Percentiles rank a stretch among this genome's conserved stretches.
phyloP scores from a whole-genome alignment of 2,113 vertebrate genomes.

The Isurus oxyrinchus region DNA sequence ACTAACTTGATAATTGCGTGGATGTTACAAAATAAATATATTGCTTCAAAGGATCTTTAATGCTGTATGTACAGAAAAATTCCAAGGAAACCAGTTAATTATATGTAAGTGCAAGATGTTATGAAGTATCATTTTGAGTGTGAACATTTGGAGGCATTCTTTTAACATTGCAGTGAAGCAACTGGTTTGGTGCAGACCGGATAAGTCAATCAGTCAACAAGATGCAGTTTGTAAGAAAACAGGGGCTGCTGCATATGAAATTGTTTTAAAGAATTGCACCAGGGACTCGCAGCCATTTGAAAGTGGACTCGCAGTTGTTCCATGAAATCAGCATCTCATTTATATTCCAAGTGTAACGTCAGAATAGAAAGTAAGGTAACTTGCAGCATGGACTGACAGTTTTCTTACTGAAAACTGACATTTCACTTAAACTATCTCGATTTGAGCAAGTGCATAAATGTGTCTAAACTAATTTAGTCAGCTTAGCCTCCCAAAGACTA shows the following conservation, averaged over 20 bases:
- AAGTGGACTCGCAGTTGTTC: background rate
- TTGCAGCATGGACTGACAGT: slow-evolving; percentile 11
- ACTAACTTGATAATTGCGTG: background rate
- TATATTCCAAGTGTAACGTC: background rate
- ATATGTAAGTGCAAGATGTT: background rate
- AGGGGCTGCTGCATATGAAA: background rate
- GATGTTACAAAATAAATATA: background rate
- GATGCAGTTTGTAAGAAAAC: background rate
- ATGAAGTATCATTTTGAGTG: background rate
- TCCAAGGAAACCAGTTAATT: background rate
- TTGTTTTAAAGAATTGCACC: background rate
- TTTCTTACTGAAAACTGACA: background rate
- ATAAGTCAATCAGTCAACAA: background rate
- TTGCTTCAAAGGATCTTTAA: background rate
- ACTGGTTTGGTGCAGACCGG: background rate
- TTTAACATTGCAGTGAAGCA: background rate
- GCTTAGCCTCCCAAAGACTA: slow-evolving; percentile 33
- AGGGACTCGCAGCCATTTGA: background rate
- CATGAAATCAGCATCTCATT: background rate
- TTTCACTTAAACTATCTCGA: slow-evolving; percentile 30
- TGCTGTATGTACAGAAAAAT: background rate
- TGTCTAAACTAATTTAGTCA: slow-evolving; percentile 34
- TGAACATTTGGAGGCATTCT: background rate
- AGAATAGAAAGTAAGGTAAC: background rate
- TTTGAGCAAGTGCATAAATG: slow-evolving; percentile 30